phyloP scores from a whole-genome alignment of 2,113 vertebrate genomes.

The Hemiscyllium ocellatum region DNA sequence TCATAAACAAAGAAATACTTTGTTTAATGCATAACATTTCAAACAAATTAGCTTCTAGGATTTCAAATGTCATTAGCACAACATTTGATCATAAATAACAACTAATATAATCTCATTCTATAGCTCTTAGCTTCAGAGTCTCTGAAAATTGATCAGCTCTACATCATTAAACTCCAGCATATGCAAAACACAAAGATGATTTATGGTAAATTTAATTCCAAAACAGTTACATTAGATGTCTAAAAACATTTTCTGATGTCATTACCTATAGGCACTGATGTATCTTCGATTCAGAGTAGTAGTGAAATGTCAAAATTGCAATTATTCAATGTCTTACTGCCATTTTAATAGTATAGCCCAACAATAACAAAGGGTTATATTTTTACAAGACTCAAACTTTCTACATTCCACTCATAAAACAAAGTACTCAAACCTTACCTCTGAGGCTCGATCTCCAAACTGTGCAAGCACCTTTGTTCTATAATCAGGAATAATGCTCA shows the following conservation, averaged over 20 bases:
- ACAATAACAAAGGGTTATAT: background rate
- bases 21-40: background rate
- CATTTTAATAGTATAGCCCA: background rate
- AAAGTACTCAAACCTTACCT: constrained; percentile 62
- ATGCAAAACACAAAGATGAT: background rate
- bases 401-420: background rate
- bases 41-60: background rate
- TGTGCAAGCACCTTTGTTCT: constrained; percentile 90
- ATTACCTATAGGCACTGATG: background rate
- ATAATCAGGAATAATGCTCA: constrained; percentile 94
- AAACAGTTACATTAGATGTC: background rate
- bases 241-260: background rate
- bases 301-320: background rate
- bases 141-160: background rate
- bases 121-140: background rate
- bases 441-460: constrained; percentile 88
- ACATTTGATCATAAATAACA: background rate
- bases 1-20: background rate
- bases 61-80: background rate
- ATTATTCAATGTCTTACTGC: background rate
- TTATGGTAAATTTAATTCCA: background rate
- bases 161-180: background rate
- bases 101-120: background rate
- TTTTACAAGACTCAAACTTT: background rate
- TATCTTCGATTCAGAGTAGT: background rate